Evolutionary conservation across 2,113 vertebrate species (phyloP).

Genomic region (Rhabdomys dilectus): DNA sequence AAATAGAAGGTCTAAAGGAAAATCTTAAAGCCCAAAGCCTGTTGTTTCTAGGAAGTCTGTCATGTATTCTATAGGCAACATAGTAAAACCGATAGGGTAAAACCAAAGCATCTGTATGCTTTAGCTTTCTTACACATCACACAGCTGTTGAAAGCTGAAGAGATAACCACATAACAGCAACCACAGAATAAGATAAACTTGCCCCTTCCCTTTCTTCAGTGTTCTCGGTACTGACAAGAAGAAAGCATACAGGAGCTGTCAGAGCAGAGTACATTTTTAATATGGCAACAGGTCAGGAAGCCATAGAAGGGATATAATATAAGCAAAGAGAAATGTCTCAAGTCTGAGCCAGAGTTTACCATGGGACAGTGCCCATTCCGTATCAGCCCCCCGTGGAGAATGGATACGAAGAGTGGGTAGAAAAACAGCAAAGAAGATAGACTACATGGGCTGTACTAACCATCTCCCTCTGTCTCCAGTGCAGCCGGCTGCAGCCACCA

Average conservation of each 20-base stretch:
- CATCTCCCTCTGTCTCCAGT: neutral
- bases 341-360: neutral
- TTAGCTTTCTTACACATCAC: conserved; percentile 8
- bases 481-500: neutral
- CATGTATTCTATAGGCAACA: neutral
- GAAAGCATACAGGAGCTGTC: too few species aligned
- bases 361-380: neutral
- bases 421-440: neutral
- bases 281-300: neutral
- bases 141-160: neutral
- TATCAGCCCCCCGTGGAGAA: neutral
- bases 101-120: neutral
- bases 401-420: neutral
- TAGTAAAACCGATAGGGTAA: neutral
- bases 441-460: neutral
- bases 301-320: neutral
- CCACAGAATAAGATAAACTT: neutral
- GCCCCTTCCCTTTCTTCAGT: neutral
- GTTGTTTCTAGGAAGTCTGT: neutral
- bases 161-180: neutral
- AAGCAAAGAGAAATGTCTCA: neutral
- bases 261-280: neutral
- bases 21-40: neutral
- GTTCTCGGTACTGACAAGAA: neutral
- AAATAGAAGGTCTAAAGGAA: neutral